These are phyloP conservation scores for Brevimyrus niger DNA, from an alignment of 2,113 vertebrate species.

Conservation along the genomic window DNA sequence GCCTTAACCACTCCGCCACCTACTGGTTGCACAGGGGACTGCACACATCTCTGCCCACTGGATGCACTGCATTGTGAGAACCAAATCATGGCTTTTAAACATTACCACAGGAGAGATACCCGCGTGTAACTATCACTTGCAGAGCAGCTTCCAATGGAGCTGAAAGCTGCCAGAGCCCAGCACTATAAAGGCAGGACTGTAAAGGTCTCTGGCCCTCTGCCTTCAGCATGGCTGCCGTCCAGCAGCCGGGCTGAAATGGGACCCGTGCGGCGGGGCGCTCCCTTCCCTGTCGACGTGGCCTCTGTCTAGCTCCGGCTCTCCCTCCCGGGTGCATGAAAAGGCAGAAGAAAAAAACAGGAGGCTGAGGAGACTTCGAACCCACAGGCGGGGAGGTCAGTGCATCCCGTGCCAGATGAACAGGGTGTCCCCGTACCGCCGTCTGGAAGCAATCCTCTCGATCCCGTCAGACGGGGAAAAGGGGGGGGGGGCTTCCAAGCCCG, in stretches of 20 bases:
- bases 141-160: not conserved
- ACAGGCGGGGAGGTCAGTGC: not conserved
- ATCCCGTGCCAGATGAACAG: not conserved
- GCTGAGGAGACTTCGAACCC: not conserved
- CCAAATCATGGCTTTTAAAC: not conserved
- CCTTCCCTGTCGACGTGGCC: not conserved
- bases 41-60: not conserved
- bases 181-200: not conserved
- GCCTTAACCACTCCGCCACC: not conserved
- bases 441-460: slow-evolving; percentile 21
- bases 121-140: not conserved
- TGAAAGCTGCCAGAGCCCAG: not conserved
- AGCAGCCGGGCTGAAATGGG: not conserved
- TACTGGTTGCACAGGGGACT: not conserved
- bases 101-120: not conserved
- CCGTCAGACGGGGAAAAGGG: not conserved
- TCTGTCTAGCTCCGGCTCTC: not conserved
- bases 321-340: not conserved
- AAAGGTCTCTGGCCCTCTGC: not conserved
- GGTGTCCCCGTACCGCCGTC: slow-evolving; percentile 11
- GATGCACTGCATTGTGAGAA: not conserved
- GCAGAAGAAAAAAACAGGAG: not conserved
- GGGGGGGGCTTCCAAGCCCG: not conserved
- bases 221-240: not conserved
- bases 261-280: not conserved